Evolutionary conservation across 1,140 invertebrate species (phyloP), one percentile per base, ranked within the genome.

Genomic region (Eciton burchellii): DNA sequence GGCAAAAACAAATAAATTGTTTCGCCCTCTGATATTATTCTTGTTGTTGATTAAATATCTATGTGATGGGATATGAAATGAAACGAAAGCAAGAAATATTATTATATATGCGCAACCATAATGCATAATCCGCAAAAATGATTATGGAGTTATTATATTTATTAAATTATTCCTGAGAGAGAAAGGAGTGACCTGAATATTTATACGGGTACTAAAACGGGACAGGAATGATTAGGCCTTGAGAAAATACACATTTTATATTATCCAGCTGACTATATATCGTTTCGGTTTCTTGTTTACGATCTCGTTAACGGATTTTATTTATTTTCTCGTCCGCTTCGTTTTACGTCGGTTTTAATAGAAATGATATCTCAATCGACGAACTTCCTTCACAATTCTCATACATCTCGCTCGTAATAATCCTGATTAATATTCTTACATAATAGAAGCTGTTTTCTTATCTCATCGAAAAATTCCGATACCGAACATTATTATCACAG

Each of bases 261-360:
- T n/a, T 26, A 52, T 54, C n/a, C 19, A 19, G 12, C 19, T 21
- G 11, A 3, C 11, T 21, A 71, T 59, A 54, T 21, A 12, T 73
- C 41, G 0, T 16, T 21, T 12, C n/a, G n/a, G n/a, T n/a, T 59
- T 16, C 11, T 6, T 2, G 16, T 57, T 24, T 57, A 24, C 41
- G 26, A 72, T 43, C 4, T 59, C 1, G 43, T 73, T 59, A 73
- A 6, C 19, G 24, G 57, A 4, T 73, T 73, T 60, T 45, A 60
- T 0, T 1, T 45, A 57, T 3, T 45, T 5, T 45, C 14, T 16
- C 35, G 0, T 21, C 14, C 29, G 6, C 41, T 54, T 3, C 57
- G 24, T 12, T 14, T n/a, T n/a, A n/a, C n/a, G n/a, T n/a, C n/a
- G 12, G n/a, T 16, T 71, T 56, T 71, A 54, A 56, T 56, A 54